Base-by-base conservation (phyloP, 2,888 invertebrate genomes). In the Lamproptera curius region DNA sequence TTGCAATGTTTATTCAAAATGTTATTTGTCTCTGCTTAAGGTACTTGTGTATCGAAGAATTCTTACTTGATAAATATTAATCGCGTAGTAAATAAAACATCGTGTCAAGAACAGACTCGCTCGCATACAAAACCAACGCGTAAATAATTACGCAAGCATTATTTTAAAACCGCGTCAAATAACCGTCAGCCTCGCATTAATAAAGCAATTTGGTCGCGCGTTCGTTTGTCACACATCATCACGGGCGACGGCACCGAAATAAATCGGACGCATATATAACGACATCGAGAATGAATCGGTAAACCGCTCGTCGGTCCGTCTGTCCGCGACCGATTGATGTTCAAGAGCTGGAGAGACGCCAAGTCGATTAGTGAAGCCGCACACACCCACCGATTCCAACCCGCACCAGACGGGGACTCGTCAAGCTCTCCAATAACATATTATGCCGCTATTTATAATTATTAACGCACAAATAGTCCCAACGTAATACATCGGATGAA, bases 221-320 rank as follows among this genome's bases (percentile, higher is more conserved):
- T 26, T 20, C 17, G 33, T 16, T 36, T 37, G 17, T 67, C 63
- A n/a, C n/a, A n/a, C n/a, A n/a, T n/a, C n/a, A n/a, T n/a, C n/a
- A 20, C 4, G 20, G 20, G 20, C 20, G 60, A 59, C 58, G 70
- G 68, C 74, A 20, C 20, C 59, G 73, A 83, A 85, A 87, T 87
- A 84, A 84, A 85, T 83, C 81, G 77, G 78, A 83, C 75, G n/a
- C 68, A 71, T 73, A 77, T 78, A 85, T 87, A 87, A 87, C 84
- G 84, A 84, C 82, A 73, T 73, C 80, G 70, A 81, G 84, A 86
- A 86, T 86, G 83, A 81, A 84, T 76, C 69, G 70, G 69, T 73
- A 76, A 76, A 73, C 76, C 70, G 74, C 66, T 81, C 73, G 76
- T 76, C 77, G 72, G 70, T 81, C n/a, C 73, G 70, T 71, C 68